phyloP scores from a whole-genome alignment of 2,888 invertebrate genomes.

The Mythimna vitellina region DNA sequence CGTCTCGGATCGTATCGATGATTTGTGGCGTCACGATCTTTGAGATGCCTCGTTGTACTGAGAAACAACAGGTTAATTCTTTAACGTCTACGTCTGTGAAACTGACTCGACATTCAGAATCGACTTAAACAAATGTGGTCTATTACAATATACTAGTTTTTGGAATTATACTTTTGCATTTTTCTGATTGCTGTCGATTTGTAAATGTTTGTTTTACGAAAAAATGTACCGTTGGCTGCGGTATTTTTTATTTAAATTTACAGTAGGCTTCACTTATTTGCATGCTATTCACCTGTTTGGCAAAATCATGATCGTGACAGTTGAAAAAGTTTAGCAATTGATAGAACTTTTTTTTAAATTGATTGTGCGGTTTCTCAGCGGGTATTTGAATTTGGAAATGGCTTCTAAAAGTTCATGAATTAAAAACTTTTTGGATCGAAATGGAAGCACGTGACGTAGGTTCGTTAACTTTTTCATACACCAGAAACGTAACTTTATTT shows the following conservation, averaged over 20 bases:
- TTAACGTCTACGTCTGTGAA: slow-evolving; percentile 59
- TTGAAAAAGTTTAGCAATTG: slow-evolving; percentile 30
- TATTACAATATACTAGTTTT: slow-evolving; percentile 42
- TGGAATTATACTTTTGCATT: slow-evolving; percentile 21
- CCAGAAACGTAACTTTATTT: too few relatives aligned
- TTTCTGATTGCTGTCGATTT: slow-evolving; percentile 33
- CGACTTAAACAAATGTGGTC: slow-evolving; percentile 56
- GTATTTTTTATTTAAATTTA: slow-evolving; percentile 39
- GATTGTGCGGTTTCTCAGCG: slow-evolving; percentile 31
- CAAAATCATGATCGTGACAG: slow-evolving; percentile 55
- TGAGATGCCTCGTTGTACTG: slow-evolving; percentile 72
- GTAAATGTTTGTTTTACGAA: slow-evolving; percentile 27
- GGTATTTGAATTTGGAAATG: slow-evolving; percentile 46
- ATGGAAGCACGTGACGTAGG: not conserved
- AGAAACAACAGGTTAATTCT: slow-evolving; percentile 71
- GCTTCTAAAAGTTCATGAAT: slow-evolving; percentile 36
- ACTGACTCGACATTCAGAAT: slow-evolving; percentile 49
- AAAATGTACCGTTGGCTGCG: slow-evolving; percentile 3
- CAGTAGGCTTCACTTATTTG: slow-evolving; percentile 48
- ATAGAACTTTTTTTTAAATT: slow-evolving; percentile 30
- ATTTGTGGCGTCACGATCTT: slow-evolving; percentile 82
- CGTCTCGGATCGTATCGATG: slow-evolving; percentile 80
- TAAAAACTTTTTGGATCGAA: slow-evolving; percentile 1
- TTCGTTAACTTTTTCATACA: not conserved
- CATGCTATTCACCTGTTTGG: slow-evolving; percentile 53